Evolutionary conservation across 2,113 vertebrate genomes (phyloP), one percentile per base, ranked within the genome.

Genomic region (Boulengerochromis microlepis): DNA sequence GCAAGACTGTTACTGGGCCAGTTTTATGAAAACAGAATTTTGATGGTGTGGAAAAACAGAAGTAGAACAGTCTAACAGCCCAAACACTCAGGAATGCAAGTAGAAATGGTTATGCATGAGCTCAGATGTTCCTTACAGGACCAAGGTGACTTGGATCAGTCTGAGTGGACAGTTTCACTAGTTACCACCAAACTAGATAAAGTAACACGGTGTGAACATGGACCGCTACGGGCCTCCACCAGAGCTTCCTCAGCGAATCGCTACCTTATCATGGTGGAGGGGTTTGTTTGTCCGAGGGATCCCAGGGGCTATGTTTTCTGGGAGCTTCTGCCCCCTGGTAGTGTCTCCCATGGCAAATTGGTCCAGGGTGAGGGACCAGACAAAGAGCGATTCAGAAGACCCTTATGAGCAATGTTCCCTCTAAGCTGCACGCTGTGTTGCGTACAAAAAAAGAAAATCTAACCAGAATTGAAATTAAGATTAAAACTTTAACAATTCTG

Each of bases 251-350:
- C 53, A 56, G 1, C 53, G 1, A 54, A 54, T 54, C 3, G 10
- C 52, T 54, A 54, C 52, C 52, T 54, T 54, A 54, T 11, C 1
- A 1, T 54, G n/a, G 52, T 22, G 52, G 52, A 53, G 52, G 19
- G 52, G 0, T 22, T 53, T 53, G 52, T 11, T 10, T 2, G 52
- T 6, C 0, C 0, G 3, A 53, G 52, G 10, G 10, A 22, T 53
- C 52, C 52, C 1, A 53, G 5, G 52, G 52, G 52, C 52, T 53
- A 0, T 53, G 52, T 53, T 22, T n/a, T 53, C 18, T 18, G 3
- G 50, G 52, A 53, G 10, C 19, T 22, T 53, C 52, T 22, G 5
- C 10, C n/a, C 52, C n/a, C 19, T 22, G 10, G 52, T 53, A 53
- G n/a, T 54, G 52, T 22, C 52, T 53, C 52, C 52, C 52, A 53